phyloP scores from a whole-genome alignment of 2,113 vertebrate species.

The Phrynosoma blainvillii region DNA sequence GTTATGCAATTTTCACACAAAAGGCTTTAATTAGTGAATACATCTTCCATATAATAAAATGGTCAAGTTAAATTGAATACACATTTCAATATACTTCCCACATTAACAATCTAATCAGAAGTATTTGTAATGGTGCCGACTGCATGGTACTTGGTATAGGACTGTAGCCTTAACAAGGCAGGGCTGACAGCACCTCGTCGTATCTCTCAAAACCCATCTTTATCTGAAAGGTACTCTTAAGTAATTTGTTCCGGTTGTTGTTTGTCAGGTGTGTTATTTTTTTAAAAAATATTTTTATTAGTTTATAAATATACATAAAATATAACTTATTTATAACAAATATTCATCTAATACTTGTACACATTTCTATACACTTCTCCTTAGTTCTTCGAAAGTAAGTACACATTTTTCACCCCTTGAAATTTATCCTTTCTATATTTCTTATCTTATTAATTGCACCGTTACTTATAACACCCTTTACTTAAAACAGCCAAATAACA shows the following conservation, averaged over 20 bases:
- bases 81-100: not conserved
- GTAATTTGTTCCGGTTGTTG: not conserved
- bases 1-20: not conserved
- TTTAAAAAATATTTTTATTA: too few relatives aligned
- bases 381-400: too few relatives aligned
- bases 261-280: not conserved
- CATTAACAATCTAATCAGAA: not conserved
- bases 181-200: not conserved
- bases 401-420: too few relatives aligned
- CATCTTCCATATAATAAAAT: not conserved
- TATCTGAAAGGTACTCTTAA: not conserved
- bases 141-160: not conserved
- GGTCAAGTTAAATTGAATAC: not conserved
- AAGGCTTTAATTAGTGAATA: not conserved
- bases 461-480: too few relatives aligned
- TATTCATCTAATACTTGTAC: too few relatives aligned
- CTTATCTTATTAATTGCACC: too few relatives aligned
- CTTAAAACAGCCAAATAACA: too few relatives aligned
- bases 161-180: not conserved
- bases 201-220: not conserved
- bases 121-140: not conserved
- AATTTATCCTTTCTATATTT: too few relatives aligned
- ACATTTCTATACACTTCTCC: too few relatives aligned
- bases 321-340: too few relatives aligned
- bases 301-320: too few relatives aligned